Base-by-base conservation (phyloP, 2,113 vertebrate species). In the Sitta europaea region DNA sequence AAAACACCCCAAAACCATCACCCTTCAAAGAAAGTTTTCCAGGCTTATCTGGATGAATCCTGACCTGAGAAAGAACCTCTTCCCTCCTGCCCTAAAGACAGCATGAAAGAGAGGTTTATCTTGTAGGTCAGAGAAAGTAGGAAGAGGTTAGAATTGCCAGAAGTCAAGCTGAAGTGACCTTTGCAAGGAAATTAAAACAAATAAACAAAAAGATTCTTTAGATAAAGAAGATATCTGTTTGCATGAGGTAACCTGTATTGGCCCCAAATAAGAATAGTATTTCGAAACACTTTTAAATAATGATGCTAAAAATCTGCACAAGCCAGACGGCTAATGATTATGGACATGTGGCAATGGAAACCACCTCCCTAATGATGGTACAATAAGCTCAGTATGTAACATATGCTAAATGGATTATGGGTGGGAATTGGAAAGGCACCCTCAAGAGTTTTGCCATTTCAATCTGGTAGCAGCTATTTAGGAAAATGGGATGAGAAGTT, bases 81-180 rank as follows among this genome's bases (percentile, higher is more conserved):
- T 88, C 29, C 15, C 59, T 91, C 23, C 35, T 9, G 9, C 47
- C 36, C 38, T 66, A 80, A 85, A 75, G 65, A 80, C 19, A 84
- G 55, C 51, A 59, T 58, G 78, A 92, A 85, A 87, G 70, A 61
- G 8, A 75, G 28, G 23, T 12, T 10, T 78, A 90, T 81, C 88
- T 81, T 67, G 27, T 43, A 85, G 70, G 74, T 95, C 91, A 96
- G 70, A 85, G 74, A 87, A 91, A 89, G 54, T 48, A 86, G 29
- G 38, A 71, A 71, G 59, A 85, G 85, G 58, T 87, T 87, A 84
- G 47, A 87, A 90, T 50, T 88, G 70, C 38, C 61, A 90, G 38
- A 85, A 93, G 51, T 84, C 55, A 73, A 84, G 43, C 31, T 74
- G 77, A 87, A 84, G 29, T 0, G 1, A 79, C 35, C 35, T 57